Conservation (phyloP, 2,113 vertebrate species). For the Pithys albifrons region DNA sequence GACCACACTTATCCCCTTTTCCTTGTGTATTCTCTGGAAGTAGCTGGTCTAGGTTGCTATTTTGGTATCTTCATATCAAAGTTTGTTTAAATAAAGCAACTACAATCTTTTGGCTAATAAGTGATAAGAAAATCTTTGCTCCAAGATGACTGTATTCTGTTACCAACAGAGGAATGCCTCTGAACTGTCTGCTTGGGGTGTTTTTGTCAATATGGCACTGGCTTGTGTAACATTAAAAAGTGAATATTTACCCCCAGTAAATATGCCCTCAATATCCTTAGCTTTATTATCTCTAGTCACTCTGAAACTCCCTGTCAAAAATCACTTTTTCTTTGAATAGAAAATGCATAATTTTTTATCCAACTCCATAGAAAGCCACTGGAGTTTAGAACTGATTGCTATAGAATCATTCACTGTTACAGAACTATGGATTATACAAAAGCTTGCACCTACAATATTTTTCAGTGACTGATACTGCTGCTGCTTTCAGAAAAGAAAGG, state of each 20-base stretch:
- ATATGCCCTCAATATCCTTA: not conserved
- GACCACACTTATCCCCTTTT: not conserved
- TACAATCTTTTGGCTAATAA: not conserved
- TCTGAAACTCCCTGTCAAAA: not conserved
- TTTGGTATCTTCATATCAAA: not conserved
- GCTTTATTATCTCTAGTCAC: not conserved
- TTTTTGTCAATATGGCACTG: not conserved
- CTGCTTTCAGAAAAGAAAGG: not conserved
- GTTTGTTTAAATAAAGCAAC: conserved; percentile 37
- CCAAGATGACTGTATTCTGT: not conserved
- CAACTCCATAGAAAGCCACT: not conserved
- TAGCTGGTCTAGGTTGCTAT: conserved; percentile 3
- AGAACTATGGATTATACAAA: not conserved
- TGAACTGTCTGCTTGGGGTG: not conserved
- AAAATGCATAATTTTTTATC: not conserved
- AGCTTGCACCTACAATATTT: not conserved
- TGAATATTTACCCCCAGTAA: not conserved
- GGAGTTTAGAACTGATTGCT: not conserved
- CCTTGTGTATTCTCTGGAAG: not conserved
- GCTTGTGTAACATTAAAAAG: not conserved
- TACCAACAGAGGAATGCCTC: not conserved
- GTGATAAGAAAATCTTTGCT: conserved; percentile 32
- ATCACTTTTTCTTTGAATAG: not conserved
- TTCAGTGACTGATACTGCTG: not conserved
- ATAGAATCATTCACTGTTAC: not conserved